phyloP scores from a whole-genome alignment of 2,797 vertebrate species.

The Hafferia zeledoni region DNA sequence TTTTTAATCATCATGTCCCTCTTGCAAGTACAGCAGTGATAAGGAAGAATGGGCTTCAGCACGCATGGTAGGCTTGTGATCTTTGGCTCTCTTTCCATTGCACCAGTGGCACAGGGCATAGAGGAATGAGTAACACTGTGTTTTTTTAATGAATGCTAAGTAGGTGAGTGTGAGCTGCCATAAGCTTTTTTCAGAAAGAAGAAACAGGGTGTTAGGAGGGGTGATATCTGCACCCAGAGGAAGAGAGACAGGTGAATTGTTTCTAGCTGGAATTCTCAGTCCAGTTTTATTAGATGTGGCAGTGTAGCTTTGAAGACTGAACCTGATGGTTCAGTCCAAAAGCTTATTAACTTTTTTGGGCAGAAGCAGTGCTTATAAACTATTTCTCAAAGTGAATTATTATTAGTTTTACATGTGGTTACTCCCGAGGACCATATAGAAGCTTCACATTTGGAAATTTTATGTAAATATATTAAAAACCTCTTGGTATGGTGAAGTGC shows the following conservation, averaged over 20 bases:
- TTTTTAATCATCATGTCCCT: neutral
- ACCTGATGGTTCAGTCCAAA: neutral
- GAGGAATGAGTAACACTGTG: constrained; percentile 22
- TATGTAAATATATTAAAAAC: neutral
- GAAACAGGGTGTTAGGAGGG: neutral
- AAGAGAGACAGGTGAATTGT: neutral
- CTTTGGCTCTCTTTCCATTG: neutral
- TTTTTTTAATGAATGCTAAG: constrained; percentile 18
- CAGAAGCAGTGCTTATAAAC: neutral
- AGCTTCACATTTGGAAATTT: neutral
- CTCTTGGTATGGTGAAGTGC: neutral
- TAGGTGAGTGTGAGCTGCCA: neutral
- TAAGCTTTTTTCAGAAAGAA: neutral
- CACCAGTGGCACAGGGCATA: neutral
- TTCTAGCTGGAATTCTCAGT: neutral
- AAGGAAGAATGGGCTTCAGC: neutral
- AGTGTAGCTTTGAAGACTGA: neutral
- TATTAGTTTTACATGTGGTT: neutral
- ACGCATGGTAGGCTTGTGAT: accelerated
- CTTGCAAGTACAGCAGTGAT: neutral
- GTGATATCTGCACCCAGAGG: neutral
- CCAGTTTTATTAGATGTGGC: neutral
- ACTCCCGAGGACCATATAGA: neutral
- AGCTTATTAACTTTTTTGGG: neutral
- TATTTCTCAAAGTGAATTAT: neutral